Evolutionary conservation across 35 echinoderm and acorn worm species (phyloP).

Genomic region (Chiridota heheva): DNA sequence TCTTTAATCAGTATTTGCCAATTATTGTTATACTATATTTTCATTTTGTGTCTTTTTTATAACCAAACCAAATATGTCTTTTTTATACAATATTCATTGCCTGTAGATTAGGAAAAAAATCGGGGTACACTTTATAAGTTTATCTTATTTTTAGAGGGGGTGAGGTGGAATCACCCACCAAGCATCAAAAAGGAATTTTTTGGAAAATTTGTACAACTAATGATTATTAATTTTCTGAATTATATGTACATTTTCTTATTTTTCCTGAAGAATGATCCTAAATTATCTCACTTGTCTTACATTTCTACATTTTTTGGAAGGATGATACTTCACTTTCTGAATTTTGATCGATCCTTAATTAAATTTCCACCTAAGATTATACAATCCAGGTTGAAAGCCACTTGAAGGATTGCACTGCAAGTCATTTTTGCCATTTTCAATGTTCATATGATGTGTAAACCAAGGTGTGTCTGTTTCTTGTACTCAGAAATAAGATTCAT

Average conservation of each 20-base stretch:
- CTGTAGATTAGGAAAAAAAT: neutral
- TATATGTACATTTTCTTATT: no score
- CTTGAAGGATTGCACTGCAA: neutral
- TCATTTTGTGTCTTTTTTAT: neutral
- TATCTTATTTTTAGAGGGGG: neutral
- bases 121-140: neutral
- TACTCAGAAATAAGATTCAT: slow-evolving; percentile 72
- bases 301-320: neutral
- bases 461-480: neutral
- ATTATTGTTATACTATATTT: neutral
- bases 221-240: no score
- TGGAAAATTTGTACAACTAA: no score
- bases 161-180: no score
- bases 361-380: neutral
- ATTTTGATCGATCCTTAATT: neutral
- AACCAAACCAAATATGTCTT: neutral
- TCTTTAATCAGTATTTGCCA: neutral
- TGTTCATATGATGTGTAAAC: neutral
- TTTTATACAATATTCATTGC: no score
- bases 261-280: no score
- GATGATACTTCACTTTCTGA: neutral
- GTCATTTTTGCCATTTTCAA: neutral
- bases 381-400: neutral
- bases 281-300: no score
- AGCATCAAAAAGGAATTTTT: no score